These are phyloP conservation scores for Myotis brandtii DNA, from an alignment of 2,113 vertebrate genomes.

Conservation along the genomic window DNA sequence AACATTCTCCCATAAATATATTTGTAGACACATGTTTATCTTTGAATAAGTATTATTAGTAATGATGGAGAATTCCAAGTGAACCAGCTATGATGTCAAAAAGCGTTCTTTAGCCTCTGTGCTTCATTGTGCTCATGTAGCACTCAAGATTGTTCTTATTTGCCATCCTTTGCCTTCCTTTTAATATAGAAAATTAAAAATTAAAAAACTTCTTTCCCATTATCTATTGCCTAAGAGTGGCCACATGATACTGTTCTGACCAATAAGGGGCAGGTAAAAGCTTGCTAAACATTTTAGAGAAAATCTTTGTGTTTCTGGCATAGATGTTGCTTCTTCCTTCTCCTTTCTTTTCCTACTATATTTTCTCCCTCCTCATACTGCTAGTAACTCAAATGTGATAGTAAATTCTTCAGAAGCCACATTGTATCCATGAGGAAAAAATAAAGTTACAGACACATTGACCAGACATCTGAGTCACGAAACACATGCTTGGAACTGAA, in stretches of 20 bases:
- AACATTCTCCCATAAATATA: not conserved
- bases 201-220: not conserved
- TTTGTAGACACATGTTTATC: not conserved
- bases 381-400: not conserved
- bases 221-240: not conserved
- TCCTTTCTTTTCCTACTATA: not conserved
- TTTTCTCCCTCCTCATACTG: not conserved
- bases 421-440: not conserved
- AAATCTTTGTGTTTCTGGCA: not conserved
- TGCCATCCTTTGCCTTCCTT: not conserved
- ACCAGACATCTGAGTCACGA: not conserved
- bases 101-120: rapidly evolving
- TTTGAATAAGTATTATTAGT: not conserved
- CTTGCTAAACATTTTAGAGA: not conserved
- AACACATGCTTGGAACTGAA: not conserved
- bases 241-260: not conserved
- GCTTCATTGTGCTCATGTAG: rapidly evolving
- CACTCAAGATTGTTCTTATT: not conserved
- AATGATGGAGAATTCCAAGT: not conserved
- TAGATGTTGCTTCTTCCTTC: not conserved
- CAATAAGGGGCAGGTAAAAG: not conserved
- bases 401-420: not conserved
- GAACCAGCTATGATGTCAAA: not conserved
- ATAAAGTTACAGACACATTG: not conserved
- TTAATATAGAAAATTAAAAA: not conserved